Evolutionary conservation across 2,797 vertebrate species (phyloP), one percentile per base, ranked within the genome.

Genomic region (Zalophus californianus): DNA sequence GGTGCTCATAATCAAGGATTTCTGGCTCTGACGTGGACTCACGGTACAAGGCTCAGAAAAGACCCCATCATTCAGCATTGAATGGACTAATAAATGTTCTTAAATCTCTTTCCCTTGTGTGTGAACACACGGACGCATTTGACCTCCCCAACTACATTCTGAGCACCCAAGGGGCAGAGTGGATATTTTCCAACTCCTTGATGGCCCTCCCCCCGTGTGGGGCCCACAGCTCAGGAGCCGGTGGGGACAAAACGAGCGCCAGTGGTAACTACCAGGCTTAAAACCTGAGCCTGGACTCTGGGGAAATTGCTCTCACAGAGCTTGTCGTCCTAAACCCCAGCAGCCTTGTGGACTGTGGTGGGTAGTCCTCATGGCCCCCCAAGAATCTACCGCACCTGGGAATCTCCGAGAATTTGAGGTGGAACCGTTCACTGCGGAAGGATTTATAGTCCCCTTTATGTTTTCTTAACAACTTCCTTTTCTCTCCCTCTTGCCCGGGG

Each of bases 351-450:
- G 38, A 78, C 44, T 77, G n/a, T 48, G 85, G 8, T 85, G 82
- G 21, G 62, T 41, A 87, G 73, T 86, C 62, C 25, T 78, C 87
- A 66, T 12, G 60, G 32, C 44, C 35, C 25, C 70, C 60, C 83
- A 23, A 94, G 79, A 96, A 88, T 41, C 54, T 73, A 66, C 48
- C 56, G 62, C 32, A 85, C 60, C 35, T 56, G 62, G 91, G 41
- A 91, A 82, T 52, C 70, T 94, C 80, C n/a, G 86, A 82, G 83
- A 95, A 89, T 96, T 92, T 96, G 44, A 95, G 86, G 58, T 88
- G 14, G 25, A 80, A 64, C 62, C 38, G 90, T 95, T 91, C 70
- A 68, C 91, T 41, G 20, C 58, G 83, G 72, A 79, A 38, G 50
- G 52, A 86, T 91, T 90, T 75, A 41, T 89, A 72, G 48, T 85